These are phyloP conservation scores for Peromyscus melanophrys DNA, from an alignment of 2,797 vertebrate genomes.

Conservation along the genomic window DNA sequence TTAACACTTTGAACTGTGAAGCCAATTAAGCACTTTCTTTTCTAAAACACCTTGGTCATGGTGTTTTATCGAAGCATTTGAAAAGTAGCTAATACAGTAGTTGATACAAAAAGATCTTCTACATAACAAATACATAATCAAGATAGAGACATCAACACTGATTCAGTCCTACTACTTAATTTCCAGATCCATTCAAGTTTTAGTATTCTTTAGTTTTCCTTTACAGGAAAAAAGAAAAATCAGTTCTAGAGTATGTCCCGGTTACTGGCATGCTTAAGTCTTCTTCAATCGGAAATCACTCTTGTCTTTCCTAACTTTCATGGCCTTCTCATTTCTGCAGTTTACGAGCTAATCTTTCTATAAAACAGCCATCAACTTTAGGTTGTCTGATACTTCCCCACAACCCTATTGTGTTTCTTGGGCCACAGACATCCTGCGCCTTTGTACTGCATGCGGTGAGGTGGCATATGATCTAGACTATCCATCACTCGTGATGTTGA, in stretches of 20 bases:
- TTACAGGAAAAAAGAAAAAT: constrained; percentile 25
- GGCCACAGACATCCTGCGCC: constrained; percentile 15
- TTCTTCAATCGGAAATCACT: not conserved
- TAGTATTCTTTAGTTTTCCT: not conserved
- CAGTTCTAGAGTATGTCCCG: not conserved
- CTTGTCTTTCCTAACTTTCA: not conserved
- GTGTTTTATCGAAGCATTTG: not conserved
- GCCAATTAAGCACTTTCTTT: not conserved
- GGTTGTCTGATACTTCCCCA: not conserved
- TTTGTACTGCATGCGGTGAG: not conserved
- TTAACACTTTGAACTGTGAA: not conserved
- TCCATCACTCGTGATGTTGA: not conserved
- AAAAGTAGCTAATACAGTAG: not conserved
- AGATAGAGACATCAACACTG: not conserved
- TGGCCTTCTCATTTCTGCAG: not conserved
- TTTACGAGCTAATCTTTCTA: constrained; percentile 47
- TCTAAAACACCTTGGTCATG: not conserved
- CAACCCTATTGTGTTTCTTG: not conserved
- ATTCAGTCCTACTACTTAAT: constrained; percentile 41
- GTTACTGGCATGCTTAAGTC: not conserved
- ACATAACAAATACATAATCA: constrained; percentile 23
- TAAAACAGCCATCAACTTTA: constrained; percentile 23
- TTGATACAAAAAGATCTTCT: not conserved
- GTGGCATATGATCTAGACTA: constrained; percentile 24
- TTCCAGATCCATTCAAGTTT: constrained; percentile 35